These are phyloP conservation scores for Sphyrna mokarran DNA, from an alignment of 2,113 vertebrate species.

Conservation along the genomic window DNA sequence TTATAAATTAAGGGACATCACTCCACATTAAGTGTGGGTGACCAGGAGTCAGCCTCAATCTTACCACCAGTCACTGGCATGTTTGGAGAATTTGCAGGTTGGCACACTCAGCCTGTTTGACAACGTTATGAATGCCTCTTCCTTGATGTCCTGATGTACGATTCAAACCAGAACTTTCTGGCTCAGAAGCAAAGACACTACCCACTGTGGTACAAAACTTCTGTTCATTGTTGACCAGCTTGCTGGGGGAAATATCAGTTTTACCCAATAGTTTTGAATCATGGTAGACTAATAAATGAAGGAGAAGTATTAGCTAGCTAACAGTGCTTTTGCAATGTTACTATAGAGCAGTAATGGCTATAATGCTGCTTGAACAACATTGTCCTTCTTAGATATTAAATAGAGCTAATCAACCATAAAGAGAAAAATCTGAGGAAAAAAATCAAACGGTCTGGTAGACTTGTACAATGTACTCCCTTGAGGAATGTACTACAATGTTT, in stretches of 20 bases:
- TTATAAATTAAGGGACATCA: too few species aligned
- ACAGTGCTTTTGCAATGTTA: neutral
- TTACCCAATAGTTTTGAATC: neutral
- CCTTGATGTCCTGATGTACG: too few species aligned
- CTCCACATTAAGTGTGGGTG: too few species aligned
- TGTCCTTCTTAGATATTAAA: neutral
- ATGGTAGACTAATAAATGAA: neutral
- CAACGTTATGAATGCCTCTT: too few species aligned
- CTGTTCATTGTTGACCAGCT: neutral
- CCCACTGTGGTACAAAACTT: too few species aligned
- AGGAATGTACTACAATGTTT: neutral
- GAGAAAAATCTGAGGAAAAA: neutral
- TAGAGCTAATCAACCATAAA: neutral
- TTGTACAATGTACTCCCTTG: neutral
- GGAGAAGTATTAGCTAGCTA: neutral
- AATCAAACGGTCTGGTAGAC: neutral
- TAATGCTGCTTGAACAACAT: neutral
- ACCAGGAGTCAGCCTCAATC: too few species aligned
- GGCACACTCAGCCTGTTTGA: too few species aligned
- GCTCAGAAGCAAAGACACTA: too few species aligned
- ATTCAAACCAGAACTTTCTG: too few species aligned
- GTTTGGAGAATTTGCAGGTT: too few species aligned
- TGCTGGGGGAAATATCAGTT: neutral
- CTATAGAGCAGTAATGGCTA: neutral
- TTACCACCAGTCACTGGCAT: too few species aligned